A percentile compares a stretch with the other conserved stretches of the same genome.
These are phyloP conservation scores for Hemicordylus capensis DNA, from an alignment of 2,113 vertebrate species.

Conservation along the genomic window DNA sequence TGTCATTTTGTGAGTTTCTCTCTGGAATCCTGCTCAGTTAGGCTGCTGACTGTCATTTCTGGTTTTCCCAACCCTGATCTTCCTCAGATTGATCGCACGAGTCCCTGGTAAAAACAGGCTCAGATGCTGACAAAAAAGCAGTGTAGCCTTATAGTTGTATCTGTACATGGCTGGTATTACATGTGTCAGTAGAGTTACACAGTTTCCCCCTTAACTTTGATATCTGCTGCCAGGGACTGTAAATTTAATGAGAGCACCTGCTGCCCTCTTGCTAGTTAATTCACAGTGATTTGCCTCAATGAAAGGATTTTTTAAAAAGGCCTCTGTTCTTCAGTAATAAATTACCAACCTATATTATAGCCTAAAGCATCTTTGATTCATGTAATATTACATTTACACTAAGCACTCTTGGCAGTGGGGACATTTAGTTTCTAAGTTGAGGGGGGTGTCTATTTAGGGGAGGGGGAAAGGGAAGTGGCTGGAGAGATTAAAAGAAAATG, in stretches of 20 bases:
- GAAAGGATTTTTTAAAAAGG: conserved; percentile 74
- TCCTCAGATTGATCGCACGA: conserved; percentile 8
- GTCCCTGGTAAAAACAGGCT: background rate
- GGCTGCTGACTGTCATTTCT: background rate
- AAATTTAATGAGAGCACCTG: conserved; percentile 79
- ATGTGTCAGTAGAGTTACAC: conserved; percentile 67
- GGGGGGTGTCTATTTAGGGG: conserved; percentile 29
- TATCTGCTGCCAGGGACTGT: conserved; percentile 68
- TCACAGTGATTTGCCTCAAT: conserved; percentile 70
- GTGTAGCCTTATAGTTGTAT: background rate
- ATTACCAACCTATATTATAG: conserved; percentile 75
- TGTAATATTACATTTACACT: conserved; percentile 77
- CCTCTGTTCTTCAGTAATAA: conserved; percentile 77
- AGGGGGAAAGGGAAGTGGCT: conserved; percentile 59
- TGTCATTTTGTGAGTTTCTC: background rate
- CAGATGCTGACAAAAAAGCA: background rate
- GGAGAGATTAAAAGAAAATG: conserved; percentile 71
- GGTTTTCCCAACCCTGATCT: background rate
- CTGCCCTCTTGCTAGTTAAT: conserved; percentile 78
- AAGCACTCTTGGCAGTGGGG: conserved; percentile 71
- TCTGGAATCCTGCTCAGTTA: background rate
- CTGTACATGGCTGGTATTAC: conserved; percentile 27
- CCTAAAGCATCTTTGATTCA: conserved; percentile 77
- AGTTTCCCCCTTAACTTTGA: conserved; percentile 52
- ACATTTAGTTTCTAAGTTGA: conserved; percentile 71